phyloP scores from a whole-genome alignment of 2,113 vertebrate species.

The Spheniscus mendiculus region DNA sequence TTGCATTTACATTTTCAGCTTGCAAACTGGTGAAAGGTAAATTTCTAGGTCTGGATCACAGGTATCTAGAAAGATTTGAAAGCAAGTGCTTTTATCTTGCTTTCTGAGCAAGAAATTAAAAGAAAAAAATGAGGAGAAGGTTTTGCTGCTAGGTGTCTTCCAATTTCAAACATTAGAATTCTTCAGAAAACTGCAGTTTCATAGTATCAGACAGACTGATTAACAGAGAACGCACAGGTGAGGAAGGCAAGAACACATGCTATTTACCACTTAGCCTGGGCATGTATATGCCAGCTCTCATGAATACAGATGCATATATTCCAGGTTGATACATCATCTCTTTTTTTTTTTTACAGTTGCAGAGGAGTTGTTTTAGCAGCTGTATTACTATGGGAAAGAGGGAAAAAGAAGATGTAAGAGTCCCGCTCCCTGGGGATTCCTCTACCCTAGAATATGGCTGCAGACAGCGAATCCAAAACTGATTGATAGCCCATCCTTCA shows the following conservation, averaged over 20 bases:
- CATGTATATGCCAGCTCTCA: neutral
- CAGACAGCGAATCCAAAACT: neutral
- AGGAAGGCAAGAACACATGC: neutral
- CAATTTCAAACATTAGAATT: neutral
- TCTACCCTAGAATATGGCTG: neutral
- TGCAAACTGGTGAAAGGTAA: neutral
- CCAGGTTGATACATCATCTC: neutral
- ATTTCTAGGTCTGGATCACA: neutral
- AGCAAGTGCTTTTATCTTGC: neutral
- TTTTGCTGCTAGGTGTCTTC: neutral
- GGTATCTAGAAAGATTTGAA: neutral
- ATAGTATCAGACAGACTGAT: neutral
- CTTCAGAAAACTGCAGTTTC: neutral
- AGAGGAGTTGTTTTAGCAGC: neutral
- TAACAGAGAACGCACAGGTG: too few relatives aligned
- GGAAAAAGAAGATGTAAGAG: too few relatives aligned
- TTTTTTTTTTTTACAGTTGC: neutral
- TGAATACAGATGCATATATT: neutral
- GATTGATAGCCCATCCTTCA: neutral
- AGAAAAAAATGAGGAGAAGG: fast-evolving
- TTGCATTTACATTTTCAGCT: neutral
- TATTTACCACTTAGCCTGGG: neutral
- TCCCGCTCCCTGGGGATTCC: neutral
- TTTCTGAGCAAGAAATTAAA: neutral
- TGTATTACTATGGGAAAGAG: neutral